A percentile compares a stretch with the other conserved stretches of the same genome.
Conservation (phyloP, 2,797 vertebrate species). For the Crax fasciolata region DNA sequence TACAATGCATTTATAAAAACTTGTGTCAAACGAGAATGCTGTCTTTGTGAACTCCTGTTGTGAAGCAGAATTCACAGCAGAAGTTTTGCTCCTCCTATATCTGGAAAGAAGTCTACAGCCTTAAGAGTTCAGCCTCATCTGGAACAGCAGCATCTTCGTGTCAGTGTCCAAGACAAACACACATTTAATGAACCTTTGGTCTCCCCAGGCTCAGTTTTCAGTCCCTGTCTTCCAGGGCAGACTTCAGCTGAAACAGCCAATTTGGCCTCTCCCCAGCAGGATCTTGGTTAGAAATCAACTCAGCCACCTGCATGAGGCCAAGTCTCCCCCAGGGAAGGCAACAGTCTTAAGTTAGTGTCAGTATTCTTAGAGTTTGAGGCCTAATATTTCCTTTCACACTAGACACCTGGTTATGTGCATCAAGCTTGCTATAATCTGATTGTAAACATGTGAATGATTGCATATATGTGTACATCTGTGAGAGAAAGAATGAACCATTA, state of each 20-base stretch:
- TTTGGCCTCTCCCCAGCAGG: conserved; percentile 6
- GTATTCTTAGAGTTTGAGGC: neutral
- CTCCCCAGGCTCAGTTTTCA: neutral
- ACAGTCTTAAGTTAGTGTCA: neutral
- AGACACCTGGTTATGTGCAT: neutral
- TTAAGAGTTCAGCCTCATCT: neutral
- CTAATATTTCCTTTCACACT: neutral
- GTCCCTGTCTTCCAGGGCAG: conserved; percentile 13
- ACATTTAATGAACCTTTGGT: neutral
- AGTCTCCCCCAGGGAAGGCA: neutral
- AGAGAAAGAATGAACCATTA: neutral
- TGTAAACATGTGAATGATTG: neutral
- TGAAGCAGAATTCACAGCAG: neutral
- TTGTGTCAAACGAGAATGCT: neutral
- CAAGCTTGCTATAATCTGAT: neutral
- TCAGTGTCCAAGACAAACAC: conserved; percentile 47
- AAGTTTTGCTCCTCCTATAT: neutral
- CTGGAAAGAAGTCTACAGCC: neutral
- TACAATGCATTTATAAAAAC: neutral
- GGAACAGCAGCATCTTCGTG: conserved; percentile 23
- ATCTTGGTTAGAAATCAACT: neutral
- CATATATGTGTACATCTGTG: neutral
- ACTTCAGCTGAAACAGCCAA: neutral
- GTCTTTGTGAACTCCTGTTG: neutral
- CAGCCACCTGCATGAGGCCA: neutral